Evolutionary conservation across 1,140 invertebrate genomes (phyloP), one percentile per base, ranked within the genome.

Genomic region (Drosophila leontia): DNA sequence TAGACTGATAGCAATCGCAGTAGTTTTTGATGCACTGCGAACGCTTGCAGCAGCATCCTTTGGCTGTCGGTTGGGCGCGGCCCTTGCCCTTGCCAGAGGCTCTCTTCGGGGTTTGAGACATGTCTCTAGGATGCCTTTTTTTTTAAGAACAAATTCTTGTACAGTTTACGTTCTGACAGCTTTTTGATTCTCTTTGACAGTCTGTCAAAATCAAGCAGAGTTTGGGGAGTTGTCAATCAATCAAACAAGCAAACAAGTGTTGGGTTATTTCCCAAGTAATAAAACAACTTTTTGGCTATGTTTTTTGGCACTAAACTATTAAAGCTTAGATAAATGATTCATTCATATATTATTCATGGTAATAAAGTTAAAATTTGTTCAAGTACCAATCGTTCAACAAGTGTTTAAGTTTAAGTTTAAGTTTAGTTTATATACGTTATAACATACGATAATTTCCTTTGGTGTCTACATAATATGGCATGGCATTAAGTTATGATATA

Each of bases 381-480:
- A 82, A 85, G 85, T 88, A 88, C 85, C 85, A 75, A 90, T 88
- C 41, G 85, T 76, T 88, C 90, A 88, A 88, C 85, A 88, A 88
- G 85, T 85, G 82, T 61, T 65, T 75, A 75, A 62, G 82, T 61
- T 72, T 81, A 78, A 86, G 82, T 61, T 68, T 75, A 75, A 62
- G 82, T 61, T 72, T 81, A 78, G 65, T 64, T 72, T 56, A 80
- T 76, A 78, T 63, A 26, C 59, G 68, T 59, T 55, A 55, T 77
- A 77, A 77, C 75, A 77, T 77, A 75, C 51, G 42, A 72, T 63
- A 84, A 69, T 65, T 50, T 65, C 35, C 79, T 78, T 71, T 71
- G 59, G 68, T 62, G 62, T 75, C 55, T 82, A 78, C 60, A 80
- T 83, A 82, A 80, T 84, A 81, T 88, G 83, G 76, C 84, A 83